Conservation (phyloP, 2,113 vertebrate species). For the Colaptes auratus region DNA sequence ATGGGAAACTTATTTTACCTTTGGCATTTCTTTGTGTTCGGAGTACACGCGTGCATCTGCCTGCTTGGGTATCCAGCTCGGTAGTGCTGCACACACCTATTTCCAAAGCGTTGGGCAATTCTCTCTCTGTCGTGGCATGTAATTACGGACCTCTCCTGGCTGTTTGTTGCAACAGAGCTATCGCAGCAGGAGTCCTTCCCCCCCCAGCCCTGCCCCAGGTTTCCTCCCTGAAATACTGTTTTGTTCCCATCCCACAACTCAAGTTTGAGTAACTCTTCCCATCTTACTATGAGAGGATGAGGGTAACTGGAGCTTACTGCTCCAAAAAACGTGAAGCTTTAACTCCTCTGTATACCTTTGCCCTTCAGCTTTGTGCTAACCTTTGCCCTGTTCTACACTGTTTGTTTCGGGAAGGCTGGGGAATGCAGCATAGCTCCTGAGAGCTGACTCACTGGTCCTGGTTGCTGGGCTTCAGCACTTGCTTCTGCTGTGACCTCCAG, state of each 20-base stretch:
- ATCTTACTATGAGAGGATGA: not conserved
- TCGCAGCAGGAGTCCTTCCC: conserved; percentile 16
- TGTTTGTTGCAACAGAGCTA: conserved; percentile 55
- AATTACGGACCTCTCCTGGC: conserved; percentile 18
- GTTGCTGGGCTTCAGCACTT: not conserved
- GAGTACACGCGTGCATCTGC: not conserved
- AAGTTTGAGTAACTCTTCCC: not conserved
- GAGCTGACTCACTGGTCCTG: conserved; percentile 47
- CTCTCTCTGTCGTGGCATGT: conserved; percentile 18
- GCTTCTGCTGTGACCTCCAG: not conserved
- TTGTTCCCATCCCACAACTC: not conserved
- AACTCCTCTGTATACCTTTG: conserved; percentile 11
- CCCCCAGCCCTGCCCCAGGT: fast-evolving
- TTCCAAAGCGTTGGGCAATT: conserved; percentile 51
- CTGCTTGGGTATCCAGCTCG: not conserved
- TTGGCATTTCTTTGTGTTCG: not conserved
- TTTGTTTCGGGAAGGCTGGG: conserved; percentile 53
- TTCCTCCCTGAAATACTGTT: conserved; percentile 3
- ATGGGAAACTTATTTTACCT: conserved; percentile 11
- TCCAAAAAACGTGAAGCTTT: not conserved
- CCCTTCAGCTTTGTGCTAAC: conserved; percentile 64
- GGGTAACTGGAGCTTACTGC: not conserved
- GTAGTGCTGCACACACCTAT: conserved; percentile 1
- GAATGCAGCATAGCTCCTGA: not conserved
- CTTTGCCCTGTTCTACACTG: conserved; percentile 59